Conservation (phyloP, 2,113 vertebrate genomes). For the Falco punctatus region DNA sequence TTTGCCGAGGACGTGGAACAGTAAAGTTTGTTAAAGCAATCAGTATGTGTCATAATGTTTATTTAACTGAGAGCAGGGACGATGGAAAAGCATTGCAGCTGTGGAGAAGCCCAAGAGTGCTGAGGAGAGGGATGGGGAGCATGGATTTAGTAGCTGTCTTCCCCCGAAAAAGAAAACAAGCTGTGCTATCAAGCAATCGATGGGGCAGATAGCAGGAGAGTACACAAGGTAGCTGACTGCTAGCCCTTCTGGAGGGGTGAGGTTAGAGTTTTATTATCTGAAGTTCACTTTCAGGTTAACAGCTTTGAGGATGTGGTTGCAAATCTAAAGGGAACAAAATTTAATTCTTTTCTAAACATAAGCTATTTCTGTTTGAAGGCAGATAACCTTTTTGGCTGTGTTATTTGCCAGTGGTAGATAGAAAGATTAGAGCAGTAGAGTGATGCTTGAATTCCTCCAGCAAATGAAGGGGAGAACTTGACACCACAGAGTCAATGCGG, state of each 20-base stretch:
- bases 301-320: conserved; percentile 68
- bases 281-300: conserved; percentile 76
- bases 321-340: conserved; percentile 65
- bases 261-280: conserved; percentile 39
- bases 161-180: conserved; percentile 56
- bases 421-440: conserved; percentile 27
- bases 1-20: conserved; percentile 35
- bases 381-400: conserved; percentile 56
- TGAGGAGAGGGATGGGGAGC: conserved; percentile 35
- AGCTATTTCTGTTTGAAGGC: conserved; percentile 66
- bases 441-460: conserved; percentile 52
- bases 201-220: conserved; percentile 28
- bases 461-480: conserved; percentile 11
- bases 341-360: conserved; percentile 71
- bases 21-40: conserved; percentile 66
- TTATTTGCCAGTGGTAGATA: conserved; percentile 13
- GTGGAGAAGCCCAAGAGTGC: conserved; percentile 57
- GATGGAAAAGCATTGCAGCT: conserved; percentile 64
- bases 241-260: conserved; percentile 27
- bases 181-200: conserved; percentile 10
- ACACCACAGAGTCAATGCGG: not conserved
- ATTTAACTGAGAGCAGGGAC: conserved; percentile 67
- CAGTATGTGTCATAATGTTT: conserved; percentile 72
- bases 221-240: conserved; percentile 49
- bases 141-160: conserved; percentile 69